Conservation (phyloP, 2,113 vertebrate genomes). For the Prunella fulvescens region DNA sequence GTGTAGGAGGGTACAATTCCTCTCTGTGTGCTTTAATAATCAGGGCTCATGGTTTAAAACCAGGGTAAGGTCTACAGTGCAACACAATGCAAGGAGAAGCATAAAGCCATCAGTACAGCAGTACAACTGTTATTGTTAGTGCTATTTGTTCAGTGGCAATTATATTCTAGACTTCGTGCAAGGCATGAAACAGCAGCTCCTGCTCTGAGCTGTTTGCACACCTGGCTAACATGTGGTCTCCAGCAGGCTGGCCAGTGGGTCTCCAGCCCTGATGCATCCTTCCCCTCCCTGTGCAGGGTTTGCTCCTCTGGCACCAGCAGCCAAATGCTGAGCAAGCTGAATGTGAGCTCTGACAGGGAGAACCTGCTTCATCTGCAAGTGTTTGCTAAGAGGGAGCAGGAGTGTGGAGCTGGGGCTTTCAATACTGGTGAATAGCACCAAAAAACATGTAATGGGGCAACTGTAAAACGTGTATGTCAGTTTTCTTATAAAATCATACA, state of each 20-base stretch:
- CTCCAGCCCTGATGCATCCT: neutral
- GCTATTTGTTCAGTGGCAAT: neutral
- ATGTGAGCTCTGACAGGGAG: rapidly evolving
- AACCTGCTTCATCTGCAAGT: neutral
- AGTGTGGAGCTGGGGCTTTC: neutral
- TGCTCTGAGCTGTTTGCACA: neutral
- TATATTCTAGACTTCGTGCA: neutral
- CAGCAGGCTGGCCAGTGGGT: neutral
- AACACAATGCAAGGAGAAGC: neutral
- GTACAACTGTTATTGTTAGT: neutral
- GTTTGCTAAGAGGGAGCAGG: neutral
- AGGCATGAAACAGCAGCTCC: neutral
- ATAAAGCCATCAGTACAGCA: neutral
- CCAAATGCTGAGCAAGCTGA: rapidly evolving
- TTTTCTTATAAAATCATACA: neutral
- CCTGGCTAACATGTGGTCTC: neutral
- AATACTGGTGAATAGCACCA: neutral
- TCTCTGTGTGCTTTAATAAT: neutral
- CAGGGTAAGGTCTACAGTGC: neutral
- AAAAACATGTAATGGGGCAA: neutral
- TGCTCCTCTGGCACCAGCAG: neutral
- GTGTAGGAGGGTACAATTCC: neutral
- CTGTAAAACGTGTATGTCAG: neutral
- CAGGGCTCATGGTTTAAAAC: neutral
- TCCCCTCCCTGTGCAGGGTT: neutral